These are phyloP conservation scores for Blastobasis adustella DNA, from an alignment of 2,888 invertebrate species.

Conservation along the genomic window DNA sequence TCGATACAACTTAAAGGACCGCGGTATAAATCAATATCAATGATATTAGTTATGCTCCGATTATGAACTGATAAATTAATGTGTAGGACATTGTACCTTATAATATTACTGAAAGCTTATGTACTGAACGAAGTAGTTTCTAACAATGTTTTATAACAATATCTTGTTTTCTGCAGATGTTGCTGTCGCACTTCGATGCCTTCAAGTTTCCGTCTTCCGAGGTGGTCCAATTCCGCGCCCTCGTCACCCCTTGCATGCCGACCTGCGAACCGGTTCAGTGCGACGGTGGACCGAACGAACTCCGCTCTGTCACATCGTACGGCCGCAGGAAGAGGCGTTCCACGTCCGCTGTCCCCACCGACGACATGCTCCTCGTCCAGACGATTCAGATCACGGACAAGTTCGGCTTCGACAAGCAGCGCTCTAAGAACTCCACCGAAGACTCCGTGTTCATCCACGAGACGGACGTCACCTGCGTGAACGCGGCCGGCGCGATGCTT, in stretches of 20 bases:
- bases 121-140: not conserved
- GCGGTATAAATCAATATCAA: not conserved
- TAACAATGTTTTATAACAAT: too few species aligned
- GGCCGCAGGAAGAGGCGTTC: constrained; percentile 87
- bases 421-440: constrained; percentile 77
- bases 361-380: constrained; percentile 91
- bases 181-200: constrained; percentile 94
- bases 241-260: constrained; percentile 96
- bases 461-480: constrained; percentile 79
- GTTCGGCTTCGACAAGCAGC: constrained; percentile 87
- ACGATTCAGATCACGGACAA: constrained; percentile 95
- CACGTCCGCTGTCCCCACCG: constrained; percentile 73
- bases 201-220: constrained; percentile 97
- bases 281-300: constrained; percentile 88
- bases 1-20: too few species aligned
- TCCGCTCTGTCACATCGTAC: constrained; percentile 87
- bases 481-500: constrained; percentile 86
- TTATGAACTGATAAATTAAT: not conserved
- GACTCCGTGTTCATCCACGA: constrained; percentile 83
- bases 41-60: not conserved
- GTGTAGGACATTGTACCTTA: too few species aligned
- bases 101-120: not conserved
- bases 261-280: constrained; percentile 94
- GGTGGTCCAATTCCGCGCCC: constrained; percentile 95
- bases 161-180: constrained; percentile 72